Base-by-base conservation (phyloP, 64 coral and sea anemone genomes). In the Hydrozoanthus tunicans region DNA sequence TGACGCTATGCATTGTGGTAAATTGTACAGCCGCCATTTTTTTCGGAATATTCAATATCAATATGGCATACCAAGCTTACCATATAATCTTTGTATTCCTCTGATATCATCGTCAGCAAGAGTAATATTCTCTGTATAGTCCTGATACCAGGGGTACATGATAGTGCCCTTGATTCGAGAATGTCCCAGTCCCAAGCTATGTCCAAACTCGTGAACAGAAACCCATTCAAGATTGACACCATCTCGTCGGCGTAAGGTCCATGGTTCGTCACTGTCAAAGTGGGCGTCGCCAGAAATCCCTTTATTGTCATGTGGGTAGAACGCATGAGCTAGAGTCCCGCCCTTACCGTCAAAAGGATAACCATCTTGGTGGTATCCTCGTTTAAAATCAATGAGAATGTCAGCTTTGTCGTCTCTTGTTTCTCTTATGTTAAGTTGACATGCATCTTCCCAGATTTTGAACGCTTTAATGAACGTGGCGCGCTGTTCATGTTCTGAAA, bases 121-220 rank as follows among this genome's bases (percentile, higher is more conserved):
- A 3, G 66, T 69, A 9, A 91, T 72, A 79, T 94, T 91, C 6
- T 91, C 57, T 25, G 13, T 64, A 74, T 86, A 94, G 5, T 90
- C 93, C 17, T 56, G 77, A 80, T 94, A 94, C 89, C 89, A 91
- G 58, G 90, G 93, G 51, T 86, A 94, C 93, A 94, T 94, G 59
- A 94, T 91, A 4, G 93, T 85, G 3, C 85, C 90, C 53, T 17
- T 67, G 54, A 86, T 85, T 5, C 82, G 83, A 62, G 93, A 94
- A 77, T 86, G 83, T 56, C 83, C 83, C 54, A 86, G 83, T 4
- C 83, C 83, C 53, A 86, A 43, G 12, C 83, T 94, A 90, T 86
- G 93, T 53, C 93, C 93, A 73, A 94, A 91, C 77, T 94, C 93
- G 26, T 94, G 93, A 4, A 94, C 54, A 59, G 93, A 77, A 23